Evolutionary conservation across 1,140 invertebrate genomes (phyloP).

Genomic region (Drosophila fuyamai): DNA sequence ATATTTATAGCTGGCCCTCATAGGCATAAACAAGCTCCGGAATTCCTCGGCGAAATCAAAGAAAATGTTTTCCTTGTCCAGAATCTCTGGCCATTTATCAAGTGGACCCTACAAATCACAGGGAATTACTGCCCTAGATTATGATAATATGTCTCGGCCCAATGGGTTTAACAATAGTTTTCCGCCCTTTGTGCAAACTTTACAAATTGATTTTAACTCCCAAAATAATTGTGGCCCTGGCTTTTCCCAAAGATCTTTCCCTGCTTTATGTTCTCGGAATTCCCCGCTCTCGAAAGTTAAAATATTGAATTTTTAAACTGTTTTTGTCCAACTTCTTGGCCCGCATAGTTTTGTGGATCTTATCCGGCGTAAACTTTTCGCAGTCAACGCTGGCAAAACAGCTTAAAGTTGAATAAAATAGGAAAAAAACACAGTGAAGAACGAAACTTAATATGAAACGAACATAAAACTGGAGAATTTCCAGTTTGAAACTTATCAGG

Average conservation of each 20-base stretch:
- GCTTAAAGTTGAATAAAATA: slow-evolving; percentile 26
- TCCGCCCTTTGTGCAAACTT: no score
- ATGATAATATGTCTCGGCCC: slow-evolving; percentile 10
- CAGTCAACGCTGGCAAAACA: slow-evolving; percentile 21
- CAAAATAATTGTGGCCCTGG: no score
- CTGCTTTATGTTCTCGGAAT: not conserved
- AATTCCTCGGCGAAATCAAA: slow-evolving; percentile 23
- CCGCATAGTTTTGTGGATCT: slow-evolving; percentile 11
- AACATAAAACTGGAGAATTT: slow-evolving; percentile 32
- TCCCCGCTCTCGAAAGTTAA: not conserved
- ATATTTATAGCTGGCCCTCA: slow-evolving; percentile 33
- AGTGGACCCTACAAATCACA: slow-evolving; percentile 1
- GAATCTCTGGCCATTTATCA: slow-evolving; percentile 24
- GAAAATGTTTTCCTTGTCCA: slow-evolving; percentile 3
- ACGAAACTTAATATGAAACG: slow-evolving; percentile 37
- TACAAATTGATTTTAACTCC: slow-evolving; percentile 3
- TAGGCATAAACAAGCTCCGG: slow-evolving; percentile 29
- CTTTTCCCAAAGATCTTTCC: not conserved
- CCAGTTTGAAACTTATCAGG: slow-evolving; percentile 46
- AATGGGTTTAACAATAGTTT: slow-evolving; percentile 1
- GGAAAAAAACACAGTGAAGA: slow-evolving; percentile 1
- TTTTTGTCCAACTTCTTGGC: slow-evolving; percentile 1
- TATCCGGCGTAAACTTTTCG: slow-evolving; percentile 9
- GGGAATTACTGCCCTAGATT: slow-evolving; percentile 16
- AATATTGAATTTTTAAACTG: slow-evolving; percentile 6